Evolutionary conservation across 2,113 vertebrate species (phyloP).

Genomic region (Rafetus swinhoei): DNA sequence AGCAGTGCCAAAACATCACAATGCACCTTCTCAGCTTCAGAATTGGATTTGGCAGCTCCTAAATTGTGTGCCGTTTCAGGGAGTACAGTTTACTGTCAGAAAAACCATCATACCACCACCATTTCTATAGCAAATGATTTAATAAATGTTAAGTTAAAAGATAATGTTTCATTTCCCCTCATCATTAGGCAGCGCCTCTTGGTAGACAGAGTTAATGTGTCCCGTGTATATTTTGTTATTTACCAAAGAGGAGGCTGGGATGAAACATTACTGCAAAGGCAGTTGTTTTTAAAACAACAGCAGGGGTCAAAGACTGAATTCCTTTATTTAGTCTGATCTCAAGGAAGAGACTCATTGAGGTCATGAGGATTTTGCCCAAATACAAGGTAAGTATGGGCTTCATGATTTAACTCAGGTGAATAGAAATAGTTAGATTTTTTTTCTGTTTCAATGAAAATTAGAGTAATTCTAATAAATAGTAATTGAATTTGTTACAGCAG

Average conservation of each 20-base stretch:
- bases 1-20: constrained; percentile 68
- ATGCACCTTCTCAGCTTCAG: constrained; percentile 36
- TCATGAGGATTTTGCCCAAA: accelerated
- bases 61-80: constrained; percentile 78
- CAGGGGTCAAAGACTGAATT: neutral
- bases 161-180: constrained; percentile 43
- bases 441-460: neutral
- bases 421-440: accelerated
- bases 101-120: neutral
- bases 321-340: neutral
- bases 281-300: neutral
- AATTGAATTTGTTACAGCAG: too few species aligned
- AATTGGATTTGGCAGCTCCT: constrained; percentile 80
- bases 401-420: neutral
- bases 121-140: constrained; percentile 65
- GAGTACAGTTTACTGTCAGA: constrained; percentile 55
- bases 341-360: accelerated
- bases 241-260: neutral
- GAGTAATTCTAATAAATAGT: neutral
- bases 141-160: constrained; percentile 61
- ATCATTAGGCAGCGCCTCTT: constrained; percentile 43
- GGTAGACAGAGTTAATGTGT: constrained; percentile 42
- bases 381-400: accelerated
- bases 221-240: constrained; percentile 34
- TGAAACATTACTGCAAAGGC: neutral